These are phyloP conservation scores for Oceanodroma tethys DNA, from an alignment of 2,113 vertebrate genomes.

Conservation along the genomic window DNA sequence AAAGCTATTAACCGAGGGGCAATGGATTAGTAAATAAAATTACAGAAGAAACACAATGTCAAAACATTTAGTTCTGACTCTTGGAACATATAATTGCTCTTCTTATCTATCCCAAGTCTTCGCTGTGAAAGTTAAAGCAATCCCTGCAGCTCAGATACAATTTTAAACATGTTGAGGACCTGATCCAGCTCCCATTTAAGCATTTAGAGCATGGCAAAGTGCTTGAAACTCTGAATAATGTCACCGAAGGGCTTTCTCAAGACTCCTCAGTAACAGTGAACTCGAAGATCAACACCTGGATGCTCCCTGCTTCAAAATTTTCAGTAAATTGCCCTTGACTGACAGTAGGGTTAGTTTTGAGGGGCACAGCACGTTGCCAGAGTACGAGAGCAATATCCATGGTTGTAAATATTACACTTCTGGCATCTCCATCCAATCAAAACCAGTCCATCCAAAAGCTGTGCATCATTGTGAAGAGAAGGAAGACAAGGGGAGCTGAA, in stretches of 20 bases:
- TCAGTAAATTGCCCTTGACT: neutral
- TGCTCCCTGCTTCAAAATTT: neutral
- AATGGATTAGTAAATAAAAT: slow-evolving; percentile 40
- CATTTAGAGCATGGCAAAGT: neutral
- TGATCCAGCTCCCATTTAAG: neutral
- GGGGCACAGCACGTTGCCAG: neutral
- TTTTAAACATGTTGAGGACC: neutral
- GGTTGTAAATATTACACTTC: neutral
- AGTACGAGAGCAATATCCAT: accelerated
- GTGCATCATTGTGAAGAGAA: neutral
- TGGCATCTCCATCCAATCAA: neutral
- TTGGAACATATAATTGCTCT: neutral
- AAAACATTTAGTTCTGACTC: slow-evolving; percentile 12
- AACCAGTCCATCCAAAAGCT: neutral
- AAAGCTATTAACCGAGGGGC: slow-evolving; percentile 17
- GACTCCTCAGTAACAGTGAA: neutral
- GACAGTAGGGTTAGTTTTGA: neutral
- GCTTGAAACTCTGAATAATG: neutral
- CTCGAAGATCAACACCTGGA: neutral
- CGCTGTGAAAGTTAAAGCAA: neutral
- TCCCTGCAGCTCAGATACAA: neutral
- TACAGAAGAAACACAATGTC: slow-evolving; percentile 5
- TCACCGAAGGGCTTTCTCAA: neutral
- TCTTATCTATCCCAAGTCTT: neutral
- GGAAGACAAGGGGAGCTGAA: neutral